Conservation (phyloP, 2,113 vertebrate genomes). For the Prietella phreatophila region DNA sequence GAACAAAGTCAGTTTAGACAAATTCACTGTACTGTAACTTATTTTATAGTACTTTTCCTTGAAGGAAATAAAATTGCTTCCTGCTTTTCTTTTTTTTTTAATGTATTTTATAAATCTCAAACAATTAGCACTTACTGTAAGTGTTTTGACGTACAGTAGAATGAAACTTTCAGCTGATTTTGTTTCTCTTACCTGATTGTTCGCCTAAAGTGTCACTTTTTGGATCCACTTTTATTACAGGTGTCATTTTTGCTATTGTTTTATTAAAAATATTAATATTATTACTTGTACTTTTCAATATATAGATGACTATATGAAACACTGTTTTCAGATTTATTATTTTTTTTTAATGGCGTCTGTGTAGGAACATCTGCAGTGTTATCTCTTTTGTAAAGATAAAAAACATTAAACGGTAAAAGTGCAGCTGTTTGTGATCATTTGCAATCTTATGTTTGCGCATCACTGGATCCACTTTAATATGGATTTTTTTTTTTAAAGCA, state of each 20-base stretch:
- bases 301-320: slow-evolving; percentile 75
- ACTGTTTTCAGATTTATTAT: slow-evolving; percentile 72
- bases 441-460: not conserved
- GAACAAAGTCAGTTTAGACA: slow-evolving; percentile 97
- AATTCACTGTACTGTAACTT: slow-evolving; percentile 99
- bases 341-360: slow-evolving; percentile 76
- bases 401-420: slow-evolving; percentile 64
- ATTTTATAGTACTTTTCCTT: slow-evolving; percentile 99
- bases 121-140: slow-evolving; percentile 88
- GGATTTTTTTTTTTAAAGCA: too few species aligned
- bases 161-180: slow-evolving; percentile 87
- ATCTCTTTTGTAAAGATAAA: slow-evolving; percentile 75
- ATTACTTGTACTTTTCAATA: slow-evolving; percentile 81
- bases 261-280: slow-evolving; percentile 77
- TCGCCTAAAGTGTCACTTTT: slow-evolving; percentile 75
- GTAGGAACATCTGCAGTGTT: slow-evolving; percentile 79
- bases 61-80: slow-evolving; percentile 89
- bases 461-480: not conserved
- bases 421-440: slow-evolving; percentile 34
- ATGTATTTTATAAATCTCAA: slow-evolving; percentile 92
- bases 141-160: slow-evolving; percentile 89
- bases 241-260: slow-evolving; percentile 74
- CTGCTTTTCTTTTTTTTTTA: slow-evolving; percentile 74
- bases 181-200: slow-evolving; percentile 89
- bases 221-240: slow-evolving; percentile 80